Conservation (phyloP, 2,888 invertebrate genomes). For the Machimus rusticus region DNA sequence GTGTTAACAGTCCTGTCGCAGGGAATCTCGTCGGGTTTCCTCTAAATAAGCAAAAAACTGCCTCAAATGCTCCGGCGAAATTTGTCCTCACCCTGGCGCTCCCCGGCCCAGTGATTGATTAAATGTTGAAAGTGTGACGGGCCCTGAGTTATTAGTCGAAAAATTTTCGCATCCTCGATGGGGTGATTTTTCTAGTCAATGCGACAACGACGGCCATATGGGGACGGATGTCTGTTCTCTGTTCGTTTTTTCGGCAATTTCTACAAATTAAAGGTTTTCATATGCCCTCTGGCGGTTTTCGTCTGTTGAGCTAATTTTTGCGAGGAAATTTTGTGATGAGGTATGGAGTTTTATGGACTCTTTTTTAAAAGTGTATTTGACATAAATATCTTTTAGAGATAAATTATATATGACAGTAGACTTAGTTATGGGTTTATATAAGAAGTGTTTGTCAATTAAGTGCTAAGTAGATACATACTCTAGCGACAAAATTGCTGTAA, state of each 20-base stretch:
- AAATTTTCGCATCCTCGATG: slow-evolving; percentile 4
- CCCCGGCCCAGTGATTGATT: slow-evolving; percentile 6
- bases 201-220: slow-evolving; percentile 2
- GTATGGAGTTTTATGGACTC: too few relatives aligned
- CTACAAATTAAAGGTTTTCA: slow-evolving; percentile 22
- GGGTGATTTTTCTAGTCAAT: slow-evolving; percentile 31
- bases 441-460: neutral
- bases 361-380: too few relatives aligned
- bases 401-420: too few relatives aligned
- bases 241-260: neutral
- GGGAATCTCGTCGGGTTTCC: neutral
- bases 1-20: slow-evolving; percentile 30
- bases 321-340: neutral
- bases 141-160: slow-evolving; percentile 33
- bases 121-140: slow-evolving; percentile 32
- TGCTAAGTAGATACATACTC: neutral
- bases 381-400: too few relatives aligned
- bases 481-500: neutral
- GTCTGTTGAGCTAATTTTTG: neutral
- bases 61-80: neutral
- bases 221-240: neutral
- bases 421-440: too few relatives aligned
- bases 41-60: slow-evolving; percentile 24
- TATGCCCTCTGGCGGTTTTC: neutral
- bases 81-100: neutral